Conservation (phyloP, 2,113 vertebrate genomes). For the Sebastes fasciatus region DNA sequence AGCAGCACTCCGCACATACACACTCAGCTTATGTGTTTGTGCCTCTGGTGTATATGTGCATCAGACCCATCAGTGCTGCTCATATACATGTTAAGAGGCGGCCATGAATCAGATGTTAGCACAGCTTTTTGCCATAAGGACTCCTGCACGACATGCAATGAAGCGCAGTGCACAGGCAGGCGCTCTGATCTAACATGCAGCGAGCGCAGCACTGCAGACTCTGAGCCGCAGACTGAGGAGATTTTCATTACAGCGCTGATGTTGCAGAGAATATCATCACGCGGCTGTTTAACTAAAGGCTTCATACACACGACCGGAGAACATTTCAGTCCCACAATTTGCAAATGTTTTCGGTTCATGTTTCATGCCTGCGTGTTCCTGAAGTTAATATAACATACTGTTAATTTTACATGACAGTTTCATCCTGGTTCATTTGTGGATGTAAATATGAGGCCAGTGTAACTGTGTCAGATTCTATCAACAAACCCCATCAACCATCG, state of each 20-base stretch:
- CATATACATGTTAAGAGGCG: slow-evolving; percentile 45
- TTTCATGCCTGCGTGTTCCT: neutral
- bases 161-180: slow-evolving; percentile 26
- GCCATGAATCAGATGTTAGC: slow-evolving; percentile 46
- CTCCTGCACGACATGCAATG: slow-evolving; percentile 28
- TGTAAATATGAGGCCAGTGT: slow-evolving; percentile 18
- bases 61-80: slow-evolving; percentile 19
- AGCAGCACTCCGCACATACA: slow-evolving; percentile 3
- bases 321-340: neutral
- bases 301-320: neutral
- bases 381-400: neutral
- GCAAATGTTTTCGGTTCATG: neutral
- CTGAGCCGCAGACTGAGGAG: slow-evolving; percentile 24
- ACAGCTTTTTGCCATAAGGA: slow-evolving; percentile 38
- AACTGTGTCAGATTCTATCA: slow-evolving; percentile 18
- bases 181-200: slow-evolving; percentile 31
- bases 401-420: slow-evolving; percentile 30
- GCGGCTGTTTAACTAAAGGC: slow-evolving; percentile 2
- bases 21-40: slow-evolving; percentile 15
- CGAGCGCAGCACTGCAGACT: slow-evolving; percentile 46
- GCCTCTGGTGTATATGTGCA: slow-evolving; percentile 27
- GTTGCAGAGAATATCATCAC: slow-evolving; percentile 32
- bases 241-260: slow-evolving; percentile 34
- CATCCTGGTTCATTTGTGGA: slow-evolving; percentile 6
- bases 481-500: slow-evolving; percentile 22